Evolutionary conservation across 1,140 invertebrate species (phyloP).

Genomic region (Venturia canescens): DNA sequence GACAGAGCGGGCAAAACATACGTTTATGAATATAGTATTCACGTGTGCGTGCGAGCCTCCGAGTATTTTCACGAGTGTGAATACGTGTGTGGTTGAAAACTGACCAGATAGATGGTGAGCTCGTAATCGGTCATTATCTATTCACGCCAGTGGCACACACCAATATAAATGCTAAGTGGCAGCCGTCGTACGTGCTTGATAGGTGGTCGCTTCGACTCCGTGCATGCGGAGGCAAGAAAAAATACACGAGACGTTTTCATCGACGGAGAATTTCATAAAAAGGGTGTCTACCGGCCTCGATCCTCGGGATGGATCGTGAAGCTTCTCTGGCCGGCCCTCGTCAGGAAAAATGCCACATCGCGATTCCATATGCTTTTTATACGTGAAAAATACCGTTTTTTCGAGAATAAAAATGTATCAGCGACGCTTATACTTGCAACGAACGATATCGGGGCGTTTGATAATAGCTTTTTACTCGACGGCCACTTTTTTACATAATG

Average conservation of each 20-base stretch:
- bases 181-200: conserved; percentile 40
- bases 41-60: background rate
- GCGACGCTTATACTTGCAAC: too few species aligned
- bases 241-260: background rate
- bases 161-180: conserved; percentile 58
- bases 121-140: conserved; percentile 57
- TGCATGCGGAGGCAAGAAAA: background rate
- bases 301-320: background rate
- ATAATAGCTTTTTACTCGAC: too few species aligned
- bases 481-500: too few species aligned
- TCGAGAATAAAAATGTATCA: background rate
- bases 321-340: background rate
- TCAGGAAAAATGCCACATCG: background rate
- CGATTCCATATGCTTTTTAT: background rate
- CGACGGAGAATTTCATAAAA: background rate
- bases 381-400: background rate
- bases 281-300: background rate
- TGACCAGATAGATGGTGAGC: conserved; percentile 50
- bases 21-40: background rate
- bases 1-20: background rate
- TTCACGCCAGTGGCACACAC: conserved; percentile 56
- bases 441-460: too few species aligned
- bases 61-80: background rate
- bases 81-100: conserved; percentile 8
- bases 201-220: conserved; percentile 43